Evolutionary conservation across 2,113 vertebrate species (phyloP).

Genomic region (Litocranius walleri): DNA sequence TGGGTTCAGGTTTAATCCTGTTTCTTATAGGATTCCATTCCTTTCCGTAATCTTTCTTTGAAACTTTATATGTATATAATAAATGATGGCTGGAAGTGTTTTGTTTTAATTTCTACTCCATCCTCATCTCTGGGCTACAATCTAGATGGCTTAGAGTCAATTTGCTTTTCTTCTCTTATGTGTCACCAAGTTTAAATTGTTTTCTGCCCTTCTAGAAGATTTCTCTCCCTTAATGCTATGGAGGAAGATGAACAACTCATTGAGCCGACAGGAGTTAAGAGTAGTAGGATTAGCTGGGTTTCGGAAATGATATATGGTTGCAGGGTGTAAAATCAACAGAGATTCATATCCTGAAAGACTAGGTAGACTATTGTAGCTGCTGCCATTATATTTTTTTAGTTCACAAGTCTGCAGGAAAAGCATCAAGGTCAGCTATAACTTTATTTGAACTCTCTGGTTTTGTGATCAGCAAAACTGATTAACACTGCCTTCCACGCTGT

Average conservation of each 20-base stretch:
- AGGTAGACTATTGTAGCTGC: conserved; percentile 71
- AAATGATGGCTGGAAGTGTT: conserved; percentile 8
- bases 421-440: conserved; percentile 72
- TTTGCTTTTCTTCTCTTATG: conserved; percentile 57
- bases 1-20: not conserved
- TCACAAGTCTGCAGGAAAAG: conserved; percentile 69
- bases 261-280: conserved; percentile 73
- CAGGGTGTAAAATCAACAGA: conserved; percentile 69
- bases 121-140: not conserved
- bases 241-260: conserved; percentile 77
- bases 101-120: conserved; percentile 36
- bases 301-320: conserved; percentile 71
- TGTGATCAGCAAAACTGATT: conserved; percentile 57
- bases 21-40: not conserved
- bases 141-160: conserved; percentile 40
- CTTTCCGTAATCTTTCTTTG: not conserved
- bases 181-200: conserved; percentile 75
- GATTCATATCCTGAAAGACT: conserved; percentile 73
- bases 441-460: conserved; percentile 49
- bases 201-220: conserved; percentile 70
- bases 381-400: conserved; percentile 66
- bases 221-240: conserved; percentile 73
- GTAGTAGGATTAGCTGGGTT: conserved; percentile 73
- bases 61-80: not conserved
- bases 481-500: not conserved